A percentile compares a stretch with the other conserved stretches of the same genome.
These are phyloP conservation scores for Seira ritae DNA, from an alignment of 2,888 invertebrate genomes.

Conservation along the genomic window DNA sequence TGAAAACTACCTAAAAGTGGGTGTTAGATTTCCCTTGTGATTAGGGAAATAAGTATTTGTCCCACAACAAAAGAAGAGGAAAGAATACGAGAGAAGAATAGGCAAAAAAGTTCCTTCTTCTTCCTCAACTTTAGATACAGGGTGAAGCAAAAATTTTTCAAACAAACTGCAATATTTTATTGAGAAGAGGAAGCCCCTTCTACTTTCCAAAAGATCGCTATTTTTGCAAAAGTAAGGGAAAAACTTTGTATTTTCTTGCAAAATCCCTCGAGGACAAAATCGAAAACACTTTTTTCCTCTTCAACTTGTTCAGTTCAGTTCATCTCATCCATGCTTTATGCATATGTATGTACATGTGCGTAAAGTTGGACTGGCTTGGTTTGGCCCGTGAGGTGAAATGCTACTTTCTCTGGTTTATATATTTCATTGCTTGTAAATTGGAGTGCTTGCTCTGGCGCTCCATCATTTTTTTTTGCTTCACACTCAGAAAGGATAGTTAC, in stretches of 20 bases:
- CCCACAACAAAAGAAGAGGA: constrained; percentile 53
- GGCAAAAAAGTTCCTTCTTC: not conserved
- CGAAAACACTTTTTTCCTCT: constrained; percentile 58
- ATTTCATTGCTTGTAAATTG: no score
- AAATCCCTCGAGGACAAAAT: constrained; percentile 62
- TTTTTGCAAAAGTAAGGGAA: constrained; percentile 44
- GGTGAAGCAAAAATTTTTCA: constrained; percentile 13
- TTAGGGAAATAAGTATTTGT: constrained; percentile 63
- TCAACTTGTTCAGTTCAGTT: no score
- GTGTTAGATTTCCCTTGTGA: constrained; percentile 61
- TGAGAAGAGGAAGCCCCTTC: constrained; percentile 40
- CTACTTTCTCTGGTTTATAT: no score
- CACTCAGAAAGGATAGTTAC: constrained; percentile 53
- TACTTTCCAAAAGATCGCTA: constrained; percentile 56
- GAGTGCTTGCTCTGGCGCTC: no score
- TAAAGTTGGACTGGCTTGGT: no score
- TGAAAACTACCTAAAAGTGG: constrained; percentile 46
- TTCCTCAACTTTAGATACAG: not conserved
- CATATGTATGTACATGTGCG: no score
- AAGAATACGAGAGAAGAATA: constrained; percentile 23
- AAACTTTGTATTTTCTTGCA: constrained; percentile 60
- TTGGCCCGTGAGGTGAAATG: no score
- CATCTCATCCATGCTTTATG: no score
- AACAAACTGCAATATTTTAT: constrained; percentile 55
- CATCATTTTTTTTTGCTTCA: not conserved